phyloP scores from a whole-genome alignment of 1,140 invertebrate genomes.

The Euwallacea similis region DNA sequence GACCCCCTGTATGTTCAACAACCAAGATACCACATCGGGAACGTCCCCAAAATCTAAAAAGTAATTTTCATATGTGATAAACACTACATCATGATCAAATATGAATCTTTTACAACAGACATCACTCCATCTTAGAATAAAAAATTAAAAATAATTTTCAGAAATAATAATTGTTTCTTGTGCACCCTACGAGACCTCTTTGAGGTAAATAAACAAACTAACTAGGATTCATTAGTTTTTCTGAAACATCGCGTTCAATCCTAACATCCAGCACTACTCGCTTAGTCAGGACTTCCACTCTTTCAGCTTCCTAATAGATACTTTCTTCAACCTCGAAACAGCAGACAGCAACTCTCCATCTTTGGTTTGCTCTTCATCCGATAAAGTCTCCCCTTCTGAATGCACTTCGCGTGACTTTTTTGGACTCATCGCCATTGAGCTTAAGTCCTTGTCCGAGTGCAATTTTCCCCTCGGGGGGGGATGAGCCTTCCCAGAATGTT shows the following conservation, averaged over 20 bases:
- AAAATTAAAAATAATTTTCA: too few relatives aligned
- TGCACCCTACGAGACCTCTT: too few relatives aligned
- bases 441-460: constrained; percentile 59
- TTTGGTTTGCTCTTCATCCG: constrained; percentile 59
- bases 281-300: constrained; percentile 75
- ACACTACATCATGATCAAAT: too few relatives aligned
- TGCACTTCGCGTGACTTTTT: constrained; percentile 64
- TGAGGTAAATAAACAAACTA: too few relatives aligned
- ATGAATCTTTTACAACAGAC: too few relatives aligned
- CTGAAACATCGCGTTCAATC: constrained; percentile 2
- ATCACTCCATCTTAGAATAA: too few relatives aligned
- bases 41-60: too few relatives aligned
- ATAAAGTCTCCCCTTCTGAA: constrained; percentile 73
- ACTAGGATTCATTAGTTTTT: background rate
- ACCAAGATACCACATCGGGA: too few relatives aligned
- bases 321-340: constrained; percentile 72
- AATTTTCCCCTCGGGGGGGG: constrained; percentile 57
- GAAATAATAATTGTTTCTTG: too few relatives aligned
- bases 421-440: constrained; percentile 53
- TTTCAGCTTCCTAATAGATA: constrained; percentile 71
- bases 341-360: constrained; percentile 65
- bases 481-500: constrained; percentile 55
- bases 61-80: too few relatives aligned
- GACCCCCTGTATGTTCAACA: too few relatives aligned
- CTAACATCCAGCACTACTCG: constrained; percentile 25